Evolutionary conservation across 2,113 vertebrate species (phyloP), one percentile per base, ranked within the genome.

Genomic region (Arvicanthis niloticus): DNA sequence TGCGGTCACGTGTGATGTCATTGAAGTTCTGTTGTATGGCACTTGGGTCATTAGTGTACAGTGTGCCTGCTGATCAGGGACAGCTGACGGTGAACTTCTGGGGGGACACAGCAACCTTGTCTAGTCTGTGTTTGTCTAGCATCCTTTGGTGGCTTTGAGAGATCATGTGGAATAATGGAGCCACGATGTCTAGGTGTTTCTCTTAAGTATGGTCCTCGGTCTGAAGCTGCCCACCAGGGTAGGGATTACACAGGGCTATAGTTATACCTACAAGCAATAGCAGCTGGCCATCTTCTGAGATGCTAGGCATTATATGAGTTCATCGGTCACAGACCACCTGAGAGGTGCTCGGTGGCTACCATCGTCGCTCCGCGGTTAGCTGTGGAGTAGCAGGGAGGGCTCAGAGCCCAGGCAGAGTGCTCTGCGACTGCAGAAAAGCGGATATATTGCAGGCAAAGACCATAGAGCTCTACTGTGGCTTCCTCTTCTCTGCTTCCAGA

Each of bases 311-410:
- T 34, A 67, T 84, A 5, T 2, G 21, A 45, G 10, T 17, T 73
- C 91, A 16, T 11, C 17, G 21, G 37, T 58, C 53, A 58, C 68
- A 51, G 70, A 67, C 6, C 53, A 0, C 48, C 10, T 0, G 0
- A 16, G 29, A 17, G 17, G 37, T 6, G 1, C 0, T 4, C 21
- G 2, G 5, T 0, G 24, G 56, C 24, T 13, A 5, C 24, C 4
- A 24, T 21, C 1, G 26, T 34, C 22, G 0, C 56, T 45, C 21
- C 16, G 19, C 19, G 58, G 34, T 31, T 10, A 34, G 60, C 34
- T 16, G 31, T 22, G 3, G 4, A 65, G 77, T 7, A 42, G 9
- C 26, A 21, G 48, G 31, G 0, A 3, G 48, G 24, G 40, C 37
- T 3, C 17, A 12, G 72, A 92, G 29, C 22, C 21, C 51, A 3